Evolutionary conservation across 1,140 invertebrate genomes (phyloP), one percentile per base, ranked within the genome.

Genomic region (Drosophila azteca): DNA sequence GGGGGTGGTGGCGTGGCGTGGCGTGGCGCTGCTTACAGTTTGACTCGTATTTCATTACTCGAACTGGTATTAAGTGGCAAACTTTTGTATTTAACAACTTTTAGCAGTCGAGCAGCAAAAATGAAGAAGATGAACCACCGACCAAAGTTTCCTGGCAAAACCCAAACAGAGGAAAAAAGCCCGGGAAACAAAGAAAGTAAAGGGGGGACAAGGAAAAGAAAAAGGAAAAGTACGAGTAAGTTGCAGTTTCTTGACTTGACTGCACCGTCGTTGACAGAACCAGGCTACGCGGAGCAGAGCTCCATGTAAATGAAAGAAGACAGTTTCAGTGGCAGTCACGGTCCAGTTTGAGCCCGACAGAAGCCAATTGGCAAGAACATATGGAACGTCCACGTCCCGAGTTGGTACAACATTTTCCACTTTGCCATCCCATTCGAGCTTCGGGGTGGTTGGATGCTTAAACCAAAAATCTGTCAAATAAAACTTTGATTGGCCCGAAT

Each of bases 21-120:
- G 20, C 24, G 7, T 9, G 44, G 20, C 66, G 44, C 66, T 57
- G 66, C 66, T 54, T 70, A 62, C 60, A 59, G 60, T 55, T 77
- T 81, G 63, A 82, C 75, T 88, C 83, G 83, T 87, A 87, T 88
- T 87, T 88, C 82, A 87, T 87, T 87, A 88, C 83, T 88, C 83
- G 83, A 87, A 87, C 82, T 85, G 83, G 83, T 87, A 87, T 87
- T 87, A 87, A 87, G 82, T 87, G 79, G 82, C 82, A 87, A 87
- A 87, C 70, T 87, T 87, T 87, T 88, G 82, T 87, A 82, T 87
- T 87, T 87, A 87, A 88, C 83, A 87, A 87, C 83, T 88, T 87
- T 87, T 69, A 83, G 83, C 70, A 83, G 79, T 61, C 83, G 70
- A 63, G 75, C 71, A 50, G 79, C 71, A 88, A 87, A 88, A 82